A percentile compares a stretch with the other conserved stretches of the same genome.
phyloP scores from a whole-genome alignment of 2,797 vertebrate species.

The Pelobates cultripes region DNA sequence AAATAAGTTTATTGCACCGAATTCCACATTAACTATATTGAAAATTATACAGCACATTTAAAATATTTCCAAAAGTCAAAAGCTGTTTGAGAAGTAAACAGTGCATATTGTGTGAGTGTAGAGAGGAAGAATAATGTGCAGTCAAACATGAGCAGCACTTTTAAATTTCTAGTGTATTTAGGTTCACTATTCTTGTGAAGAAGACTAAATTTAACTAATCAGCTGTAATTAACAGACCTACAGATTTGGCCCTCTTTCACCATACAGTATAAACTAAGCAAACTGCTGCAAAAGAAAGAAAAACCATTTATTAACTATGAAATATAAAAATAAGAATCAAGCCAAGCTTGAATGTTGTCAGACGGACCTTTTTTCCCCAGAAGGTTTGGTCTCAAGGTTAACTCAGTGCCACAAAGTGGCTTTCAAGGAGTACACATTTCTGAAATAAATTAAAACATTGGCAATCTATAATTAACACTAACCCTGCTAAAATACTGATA shows the following conservation, averaged over 20 bases:
- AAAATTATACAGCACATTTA: conserved; percentile 19
- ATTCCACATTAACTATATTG: conserved; percentile 64
- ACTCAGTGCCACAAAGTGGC: background rate
- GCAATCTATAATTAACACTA: background rate
- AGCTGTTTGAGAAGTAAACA: conserved; percentile 1
- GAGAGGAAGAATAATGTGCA: background rate
- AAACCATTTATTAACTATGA: no score
- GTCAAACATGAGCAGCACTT: background rate
- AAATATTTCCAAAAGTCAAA: conserved; percentile 14
- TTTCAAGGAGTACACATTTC: background rate
- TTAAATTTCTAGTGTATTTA: background rate
- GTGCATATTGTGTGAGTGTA: background rate
- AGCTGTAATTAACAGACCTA: background rate
- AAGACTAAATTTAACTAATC: background rate
- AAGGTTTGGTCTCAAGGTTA: background rate
- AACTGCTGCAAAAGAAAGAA: background rate
- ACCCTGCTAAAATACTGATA: conserved; percentile 28
- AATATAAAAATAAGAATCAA: background rate
- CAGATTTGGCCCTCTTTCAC: background rate
- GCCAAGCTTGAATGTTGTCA: background rate
- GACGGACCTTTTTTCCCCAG: background rate
- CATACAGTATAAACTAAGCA: background rate
- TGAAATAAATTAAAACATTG: background rate
- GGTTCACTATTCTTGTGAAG: background rate
- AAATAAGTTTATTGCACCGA: conserved; percentile 79